Evolutionary conservation across 2,888 invertebrate genomes (phyloP).

Genomic region (Eupithecia tripunctaria): DNA sequence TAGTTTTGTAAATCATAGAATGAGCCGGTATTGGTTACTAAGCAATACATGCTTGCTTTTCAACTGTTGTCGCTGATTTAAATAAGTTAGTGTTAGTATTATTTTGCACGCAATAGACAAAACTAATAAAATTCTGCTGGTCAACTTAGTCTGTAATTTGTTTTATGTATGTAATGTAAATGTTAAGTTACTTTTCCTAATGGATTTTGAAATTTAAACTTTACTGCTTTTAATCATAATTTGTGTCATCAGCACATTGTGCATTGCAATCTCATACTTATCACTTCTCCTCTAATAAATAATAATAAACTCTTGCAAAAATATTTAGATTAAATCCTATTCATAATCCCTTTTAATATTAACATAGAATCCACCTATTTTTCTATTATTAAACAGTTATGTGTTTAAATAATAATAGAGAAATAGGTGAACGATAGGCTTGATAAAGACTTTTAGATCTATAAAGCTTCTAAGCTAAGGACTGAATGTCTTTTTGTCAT

Average conservation of each 20-base stretch:
- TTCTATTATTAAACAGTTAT: too few species aligned
- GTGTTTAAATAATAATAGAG: too few species aligned
- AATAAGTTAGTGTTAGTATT: constrained; percentile 26
- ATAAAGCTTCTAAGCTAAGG: constrained; percentile 26
- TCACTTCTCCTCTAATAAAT: background rate
- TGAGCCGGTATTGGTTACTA: constrained; percentile 23
- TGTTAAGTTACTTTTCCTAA: constrained; percentile 1
- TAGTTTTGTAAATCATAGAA: constrained; percentile 20
- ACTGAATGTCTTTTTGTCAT: constrained; percentile 36
- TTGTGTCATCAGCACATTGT: background rate
- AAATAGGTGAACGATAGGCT: constrained; percentile 13
- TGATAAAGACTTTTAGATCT: constrained; percentile 29
- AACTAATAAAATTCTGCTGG: constrained; percentile 11
- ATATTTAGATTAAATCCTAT: background rate
- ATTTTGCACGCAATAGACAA: constrained; percentile 19
- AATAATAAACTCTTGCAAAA: background rate
- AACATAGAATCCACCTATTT: background rate
- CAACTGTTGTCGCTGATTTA: constrained; percentile 34
- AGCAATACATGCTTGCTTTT: constrained; percentile 18
- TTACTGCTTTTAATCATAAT: background rate
- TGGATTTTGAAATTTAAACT: background rate
- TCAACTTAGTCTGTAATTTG: constrained; percentile 20
- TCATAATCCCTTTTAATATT: background rate
- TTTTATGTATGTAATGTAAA: background rate
- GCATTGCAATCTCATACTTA: background rate